A percentile compares a stretch with the other conserved stretches of the same genome.
These are phyloP conservation scores for Synergus itoensis DNA, from an alignment of 2,888 invertebrate species.

Conservation along the genomic window DNA sequence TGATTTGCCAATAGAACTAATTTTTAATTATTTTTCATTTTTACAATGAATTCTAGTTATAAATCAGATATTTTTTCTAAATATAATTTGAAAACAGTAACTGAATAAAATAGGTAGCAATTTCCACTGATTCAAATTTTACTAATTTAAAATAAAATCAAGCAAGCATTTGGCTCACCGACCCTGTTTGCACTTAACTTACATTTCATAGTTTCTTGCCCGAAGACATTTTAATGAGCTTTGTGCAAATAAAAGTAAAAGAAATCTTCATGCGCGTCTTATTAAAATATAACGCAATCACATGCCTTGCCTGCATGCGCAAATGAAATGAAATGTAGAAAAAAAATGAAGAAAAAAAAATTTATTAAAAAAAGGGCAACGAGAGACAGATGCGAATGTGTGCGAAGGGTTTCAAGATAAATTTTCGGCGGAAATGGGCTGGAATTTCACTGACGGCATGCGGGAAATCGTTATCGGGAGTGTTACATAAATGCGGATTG, in stretches of 20 bases:
- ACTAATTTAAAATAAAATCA: too few species aligned
- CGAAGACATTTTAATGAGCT: slow-evolving; percentile 30
- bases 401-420: slow-evolving; percentile 19
- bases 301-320: slow-evolving; percentile 7
- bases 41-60: too few species aligned
- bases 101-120: too few species aligned
- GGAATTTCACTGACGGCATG: slow-evolving; percentile 21
- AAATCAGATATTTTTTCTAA: too few species aligned
- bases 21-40: too few species aligned
- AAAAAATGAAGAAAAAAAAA: neutral
- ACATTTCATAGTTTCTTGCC: neutral
- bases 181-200: neutral
- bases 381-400: neutral
- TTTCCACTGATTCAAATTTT: too few species aligned
- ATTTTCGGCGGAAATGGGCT: slow-evolving; percentile 34
- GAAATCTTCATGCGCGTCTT: neutral
- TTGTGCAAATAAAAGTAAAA: neutral
- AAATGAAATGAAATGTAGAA: slow-evolving; percentile 6
- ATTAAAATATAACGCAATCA: slow-evolving; percentile 15
- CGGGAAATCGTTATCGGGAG: slow-evolving; percentile 34
- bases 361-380: neutral
- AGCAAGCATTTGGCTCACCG: too few species aligned
- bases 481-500: slow-evolving; percentile 27
- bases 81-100: too few species aligned
- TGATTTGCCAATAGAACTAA: too few species aligned